Percentiles rank a stretch among this genome's conserved stretches.
phyloP scores from a whole-genome alignment of 2,888 invertebrate genomes.

The Agriopis aurantiaria region DNA sequence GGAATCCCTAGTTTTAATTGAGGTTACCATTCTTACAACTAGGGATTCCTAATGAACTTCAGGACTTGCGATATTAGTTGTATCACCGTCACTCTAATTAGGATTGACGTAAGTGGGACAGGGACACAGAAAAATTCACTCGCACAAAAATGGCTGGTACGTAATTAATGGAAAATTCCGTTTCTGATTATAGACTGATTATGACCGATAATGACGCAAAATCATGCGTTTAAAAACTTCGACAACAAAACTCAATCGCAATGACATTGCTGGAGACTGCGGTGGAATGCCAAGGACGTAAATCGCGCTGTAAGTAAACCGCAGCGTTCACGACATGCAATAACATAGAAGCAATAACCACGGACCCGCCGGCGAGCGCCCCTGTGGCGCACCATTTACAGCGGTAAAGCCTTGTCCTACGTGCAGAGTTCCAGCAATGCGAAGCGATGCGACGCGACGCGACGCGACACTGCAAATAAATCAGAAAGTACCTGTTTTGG shows the following conservation, averaged over 20 bases:
- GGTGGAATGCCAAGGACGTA: neutral
- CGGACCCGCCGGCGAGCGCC: conserved; percentile 14
- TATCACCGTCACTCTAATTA: too few relatives aligned
- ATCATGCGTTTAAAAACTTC: neutral
- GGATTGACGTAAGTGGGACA: too few relatives aligned
- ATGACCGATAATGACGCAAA: neutral
- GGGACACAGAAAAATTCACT: too few relatives aligned
- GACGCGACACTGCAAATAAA: neutral
- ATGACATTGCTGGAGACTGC: neutral
- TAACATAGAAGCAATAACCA: conserved; percentile 21
- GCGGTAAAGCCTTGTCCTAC: neutral
- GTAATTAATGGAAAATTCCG: too few relatives aligned
- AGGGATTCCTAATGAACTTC: too few relatives aligned
- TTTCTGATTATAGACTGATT: too few relatives aligned
- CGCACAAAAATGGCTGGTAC: too few relatives aligned
- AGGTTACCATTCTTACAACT: too few relatives aligned
- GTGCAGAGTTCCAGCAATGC: neutral
- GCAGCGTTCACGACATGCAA: conserved; percentile 19
- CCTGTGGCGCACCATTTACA: conserved; percentile 11
- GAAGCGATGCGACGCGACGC: neutral
- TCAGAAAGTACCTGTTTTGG: neutral
- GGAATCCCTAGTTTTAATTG: too few relatives aligned
- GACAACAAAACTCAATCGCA: conserved; percentile 1
- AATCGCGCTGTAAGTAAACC: conserved; percentile 16
- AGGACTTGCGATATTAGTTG: too few relatives aligned